Conservation (phyloP, 2,113 vertebrate genomes). For the Hypomesus transpacificus region DNA sequence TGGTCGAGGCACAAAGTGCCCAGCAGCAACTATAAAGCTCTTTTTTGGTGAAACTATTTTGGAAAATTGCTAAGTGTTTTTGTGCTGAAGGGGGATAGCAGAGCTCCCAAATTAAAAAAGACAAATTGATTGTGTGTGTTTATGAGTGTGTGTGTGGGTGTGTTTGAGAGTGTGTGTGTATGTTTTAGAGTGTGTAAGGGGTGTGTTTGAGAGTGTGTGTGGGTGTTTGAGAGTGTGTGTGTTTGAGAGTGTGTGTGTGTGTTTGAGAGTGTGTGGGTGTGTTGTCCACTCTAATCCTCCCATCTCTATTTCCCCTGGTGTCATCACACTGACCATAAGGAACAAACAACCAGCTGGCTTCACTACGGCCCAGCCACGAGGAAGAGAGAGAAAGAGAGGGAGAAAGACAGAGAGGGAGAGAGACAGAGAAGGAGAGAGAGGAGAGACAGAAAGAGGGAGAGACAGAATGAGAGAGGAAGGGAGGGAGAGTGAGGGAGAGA, state of each 20-base stretch:
- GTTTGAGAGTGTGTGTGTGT: neutral
- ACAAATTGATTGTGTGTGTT: neutral
- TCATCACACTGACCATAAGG: conserved; percentile 34
- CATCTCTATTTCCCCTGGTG: neutral
- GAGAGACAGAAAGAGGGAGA: neutral
- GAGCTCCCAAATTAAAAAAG: too few relatives aligned
- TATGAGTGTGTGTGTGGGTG: neutral
- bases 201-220: too few relatives aligned
- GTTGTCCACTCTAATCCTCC: conserved; percentile 15
- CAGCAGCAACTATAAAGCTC: too few relatives aligned
- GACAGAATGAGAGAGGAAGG: neutral
- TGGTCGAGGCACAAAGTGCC: too few relatives aligned
- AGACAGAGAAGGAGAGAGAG: neutral
- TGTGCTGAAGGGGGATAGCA: too few relatives aligned
- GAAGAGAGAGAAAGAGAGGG: neutral
- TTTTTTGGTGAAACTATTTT: too few relatives aligned
- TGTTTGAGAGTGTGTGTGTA: too few relatives aligned
- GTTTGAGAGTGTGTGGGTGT: neutral
- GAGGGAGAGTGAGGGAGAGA: neutral
- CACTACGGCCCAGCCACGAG: neutral
- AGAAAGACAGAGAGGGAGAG: neutral
- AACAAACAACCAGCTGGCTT: conserved; percentile 13
- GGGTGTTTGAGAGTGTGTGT: neutral
- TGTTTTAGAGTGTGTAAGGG: too few relatives aligned
- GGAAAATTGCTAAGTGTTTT: too few relatives aligned